Conservation (phyloP, 1,140 invertebrate genomes). For the Tetramorium parvispinum region DNA sequence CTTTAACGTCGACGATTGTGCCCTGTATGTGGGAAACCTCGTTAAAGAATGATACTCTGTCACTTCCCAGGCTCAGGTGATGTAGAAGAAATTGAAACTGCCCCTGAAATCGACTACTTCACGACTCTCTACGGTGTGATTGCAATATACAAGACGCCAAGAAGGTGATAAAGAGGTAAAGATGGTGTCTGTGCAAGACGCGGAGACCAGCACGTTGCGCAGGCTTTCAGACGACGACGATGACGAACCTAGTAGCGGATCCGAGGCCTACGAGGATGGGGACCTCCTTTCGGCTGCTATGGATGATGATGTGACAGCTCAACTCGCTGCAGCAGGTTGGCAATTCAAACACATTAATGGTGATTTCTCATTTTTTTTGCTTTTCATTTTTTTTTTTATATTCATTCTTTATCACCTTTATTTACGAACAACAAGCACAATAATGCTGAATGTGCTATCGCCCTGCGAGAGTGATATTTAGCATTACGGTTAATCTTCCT, state of each 20-base stretch:
- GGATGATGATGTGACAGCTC: constrained; percentile 97
- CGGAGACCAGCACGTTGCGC: constrained; percentile 80
- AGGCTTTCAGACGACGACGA: constrained; percentile 91
- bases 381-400: constrained; percentile 80
- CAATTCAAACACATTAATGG: constrained; percentile 86
- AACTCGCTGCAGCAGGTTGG: constrained; percentile 96
- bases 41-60: not conserved
- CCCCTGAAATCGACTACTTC: constrained; percentile 37
- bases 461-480: not conserved
- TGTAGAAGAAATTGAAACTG: constrained; percentile 67
- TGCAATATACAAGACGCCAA: constrained; percentile 66
- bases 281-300: constrained; percentile 93
- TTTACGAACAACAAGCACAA: constrained; percentile 25
- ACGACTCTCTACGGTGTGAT: constrained; percentile 26
- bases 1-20: not conserved
- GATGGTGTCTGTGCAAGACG: constrained; percentile 80
- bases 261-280: constrained; percentile 90
- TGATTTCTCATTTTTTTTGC: constrained; percentile 86
- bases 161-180: constrained; percentile 59
- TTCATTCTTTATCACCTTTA: constrained; percentile 65
- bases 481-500: not conserved
- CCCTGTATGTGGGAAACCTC: not conserved
- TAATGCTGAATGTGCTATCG: not conserved
- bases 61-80: constrained; percentile 72
- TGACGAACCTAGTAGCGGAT: constrained; percentile 91